Evolutionary conservation across 2,888 invertebrate species (phyloP).

Genomic region (Agonum fuliginosum): DNA sequence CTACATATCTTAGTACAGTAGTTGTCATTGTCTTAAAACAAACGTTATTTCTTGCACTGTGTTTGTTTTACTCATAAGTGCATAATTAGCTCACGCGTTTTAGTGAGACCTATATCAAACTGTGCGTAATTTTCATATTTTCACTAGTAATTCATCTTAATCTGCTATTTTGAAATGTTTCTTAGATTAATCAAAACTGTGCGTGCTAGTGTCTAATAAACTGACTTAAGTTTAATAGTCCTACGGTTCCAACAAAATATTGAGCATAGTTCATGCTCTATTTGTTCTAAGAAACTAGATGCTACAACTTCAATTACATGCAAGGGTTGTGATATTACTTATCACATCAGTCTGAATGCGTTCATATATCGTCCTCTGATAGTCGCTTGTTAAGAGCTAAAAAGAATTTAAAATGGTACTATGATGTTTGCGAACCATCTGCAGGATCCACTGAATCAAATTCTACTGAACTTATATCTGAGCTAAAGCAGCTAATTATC

Average conservation of each 20-base stretch:
- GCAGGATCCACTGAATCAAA: background rate
- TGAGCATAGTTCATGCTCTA: background rate
- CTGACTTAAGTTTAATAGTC: background rate
- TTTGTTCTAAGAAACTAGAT: background rate
- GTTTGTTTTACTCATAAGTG: no score
- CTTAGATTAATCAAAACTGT: background rate
- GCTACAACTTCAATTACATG: background rate
- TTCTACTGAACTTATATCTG: background rate
- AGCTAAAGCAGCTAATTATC: background rate
- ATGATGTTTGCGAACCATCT: background rate
- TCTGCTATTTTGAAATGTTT: background rate
- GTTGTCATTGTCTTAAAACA: no score
- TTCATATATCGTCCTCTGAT: background rate
- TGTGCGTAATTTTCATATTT: background rate
- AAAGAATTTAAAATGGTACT: background rate
- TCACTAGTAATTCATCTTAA: background rate
- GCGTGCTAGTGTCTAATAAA: background rate
- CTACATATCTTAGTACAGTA: no score
- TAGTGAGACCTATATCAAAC: background rate
- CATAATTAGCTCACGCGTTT: no score
- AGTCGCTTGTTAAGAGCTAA: background rate
- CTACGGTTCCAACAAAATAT: background rate
- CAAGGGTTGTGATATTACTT: background rate
- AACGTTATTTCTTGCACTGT: no score
- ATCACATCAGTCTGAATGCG: background rate